Evolutionary conservation across 2,888 invertebrate genomes (phyloP).

Genomic region (Alloplasta piceator): DNA sequence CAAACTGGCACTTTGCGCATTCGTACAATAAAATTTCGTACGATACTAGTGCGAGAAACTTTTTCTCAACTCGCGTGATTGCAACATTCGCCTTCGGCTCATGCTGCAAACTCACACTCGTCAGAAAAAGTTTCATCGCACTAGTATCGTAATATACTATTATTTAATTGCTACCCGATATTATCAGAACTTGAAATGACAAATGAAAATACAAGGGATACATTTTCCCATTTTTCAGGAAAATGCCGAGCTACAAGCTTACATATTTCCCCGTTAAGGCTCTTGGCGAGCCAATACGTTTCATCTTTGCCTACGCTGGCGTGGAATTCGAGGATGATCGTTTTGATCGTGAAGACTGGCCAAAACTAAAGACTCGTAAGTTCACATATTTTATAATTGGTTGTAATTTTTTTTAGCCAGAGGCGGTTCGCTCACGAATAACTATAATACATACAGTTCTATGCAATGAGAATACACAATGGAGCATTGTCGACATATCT

Average conservation of each 20-base stretch:
- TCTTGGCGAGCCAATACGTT: slow-evolving; percentile 81
- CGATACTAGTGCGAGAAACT: no score
- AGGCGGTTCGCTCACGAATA: not conserved
- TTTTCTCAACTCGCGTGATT: no score
- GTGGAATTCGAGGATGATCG: slow-evolving; percentile 82
- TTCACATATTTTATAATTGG: slow-evolving; percentile 3
- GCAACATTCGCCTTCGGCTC: no score
- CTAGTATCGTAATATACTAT: no score
- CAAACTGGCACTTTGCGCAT: no score
- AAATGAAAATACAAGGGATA: no score
- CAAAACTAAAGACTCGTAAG: slow-evolving; percentile 74
- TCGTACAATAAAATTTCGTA: no score
- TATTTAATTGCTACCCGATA: no score
- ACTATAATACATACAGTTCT: not conserved
- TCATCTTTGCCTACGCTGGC: slow-evolving; percentile 79
- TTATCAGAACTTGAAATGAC: no score
- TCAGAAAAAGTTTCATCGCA: no score
- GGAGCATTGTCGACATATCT: not conserved
- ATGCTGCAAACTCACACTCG: no score
- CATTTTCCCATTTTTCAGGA: slow-evolving; percentile 9
- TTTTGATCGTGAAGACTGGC: slow-evolving; percentile 76
- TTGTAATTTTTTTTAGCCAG: not conserved
- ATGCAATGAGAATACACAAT: not conserved
- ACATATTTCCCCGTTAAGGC: slow-evolving; percentile 83
- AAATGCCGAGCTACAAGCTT: slow-evolving; percentile 80